These are phyloP conservation scores for Odontophorus gujanensis DNA, from an alignment of 2,113 vertebrate species.

Conservation along the genomic window DNA sequence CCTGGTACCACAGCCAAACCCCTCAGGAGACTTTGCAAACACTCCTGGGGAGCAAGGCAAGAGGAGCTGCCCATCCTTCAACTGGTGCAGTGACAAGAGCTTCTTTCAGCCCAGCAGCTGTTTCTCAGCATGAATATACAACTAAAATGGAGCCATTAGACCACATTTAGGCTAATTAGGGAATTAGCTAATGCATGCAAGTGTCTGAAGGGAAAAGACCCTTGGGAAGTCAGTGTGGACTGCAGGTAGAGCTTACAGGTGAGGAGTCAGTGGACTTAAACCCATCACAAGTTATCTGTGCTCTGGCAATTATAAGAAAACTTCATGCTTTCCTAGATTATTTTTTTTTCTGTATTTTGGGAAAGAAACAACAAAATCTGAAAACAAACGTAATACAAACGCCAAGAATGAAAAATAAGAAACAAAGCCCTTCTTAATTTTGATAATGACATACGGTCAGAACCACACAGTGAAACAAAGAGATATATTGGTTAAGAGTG, in stretches of 20 bases:
- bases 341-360: not conserved
- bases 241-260: not conserved
- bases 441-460: not conserved
- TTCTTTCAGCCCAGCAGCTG: not conserved
- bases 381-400: not conserved
- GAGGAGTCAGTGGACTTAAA: not conserved
- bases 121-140: not conserved
- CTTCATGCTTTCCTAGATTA: not conserved
- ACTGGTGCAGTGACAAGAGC: not conserved
- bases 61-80: not conserved
- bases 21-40: not conserved
- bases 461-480: not conserved
- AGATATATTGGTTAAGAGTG: not conserved
- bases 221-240: not conserved
- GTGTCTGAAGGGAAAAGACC: not conserved
- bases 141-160: not conserved
- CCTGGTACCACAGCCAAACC: rapidly evolving
- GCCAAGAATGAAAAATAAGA: not conserved
- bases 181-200: not conserved
- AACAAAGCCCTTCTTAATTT: not conserved
- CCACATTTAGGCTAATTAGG: not conserved
- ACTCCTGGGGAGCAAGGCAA: not conserved
- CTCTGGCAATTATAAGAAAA: not conserved
- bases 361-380: not conserved
- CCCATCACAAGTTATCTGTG: not conserved